phyloP scores from a whole-genome alignment of 2,113 vertebrate species.

The human (Homo sapiens) region GRCh38 chr12:4687001-4687500 shows the following conservation, averaged over 20 bases:
- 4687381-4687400: neutral
- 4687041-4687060: constrained; percentile 92
- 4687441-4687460: neutral
- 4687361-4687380: neutral
- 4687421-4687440: constrained; percentile 2
- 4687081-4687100: constrained; percentile 90
- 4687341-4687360: neutral
- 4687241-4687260: constrained; percentile 34
- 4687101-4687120: constrained; percentile 76
- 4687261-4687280: neutral
- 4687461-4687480: neutral
- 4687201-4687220: constrained; percentile 67
- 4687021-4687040: constrained; percentile 93
- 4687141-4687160: neutral
- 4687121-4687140: neutral
- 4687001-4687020: constrained; percentile 91
- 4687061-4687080: constrained; percentile 88
- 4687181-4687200: constrained; percentile 64
- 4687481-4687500: neutral
- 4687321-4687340: neutral
- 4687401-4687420: neutral
- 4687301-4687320: neutral
- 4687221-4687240: constrained; percentile 4
- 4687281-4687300: neutral
- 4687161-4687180: neutral